Evolutionary conservation across 2,888 invertebrate species (phyloP).

Genomic region (Acanthosepion pharaonis): DNA sequence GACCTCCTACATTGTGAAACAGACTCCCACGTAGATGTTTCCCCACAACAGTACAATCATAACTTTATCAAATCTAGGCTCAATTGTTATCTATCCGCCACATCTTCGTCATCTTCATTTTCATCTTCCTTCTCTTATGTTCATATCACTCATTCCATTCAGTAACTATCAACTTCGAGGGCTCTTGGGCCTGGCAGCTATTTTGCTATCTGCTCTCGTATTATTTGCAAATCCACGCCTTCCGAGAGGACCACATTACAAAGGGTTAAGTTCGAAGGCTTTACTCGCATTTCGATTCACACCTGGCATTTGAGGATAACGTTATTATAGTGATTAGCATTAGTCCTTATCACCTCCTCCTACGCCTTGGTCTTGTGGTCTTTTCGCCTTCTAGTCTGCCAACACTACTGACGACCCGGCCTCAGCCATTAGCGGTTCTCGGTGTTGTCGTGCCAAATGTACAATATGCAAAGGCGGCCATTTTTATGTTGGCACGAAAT

Average conservation of each 20-base stretch:
- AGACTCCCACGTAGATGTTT: no score
- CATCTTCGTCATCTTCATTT: no score
- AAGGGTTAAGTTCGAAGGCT: background rate
- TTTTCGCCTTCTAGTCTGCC: background rate
- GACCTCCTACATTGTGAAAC: no score
- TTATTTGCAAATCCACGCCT: background rate
- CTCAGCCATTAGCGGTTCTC: background rate
- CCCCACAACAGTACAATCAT: no score
- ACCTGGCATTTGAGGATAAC: background rate
- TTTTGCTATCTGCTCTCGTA: background rate
- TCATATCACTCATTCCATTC: no score
- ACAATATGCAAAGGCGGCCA: background rate
- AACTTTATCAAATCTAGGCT: no score
- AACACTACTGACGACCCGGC: background rate
- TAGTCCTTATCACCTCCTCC: background rate
- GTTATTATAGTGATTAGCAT: conserved; percentile 13
- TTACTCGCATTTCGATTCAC: no score
- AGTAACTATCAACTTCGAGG: no score
- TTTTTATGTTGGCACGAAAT: background rate
- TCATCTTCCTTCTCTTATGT: no score
- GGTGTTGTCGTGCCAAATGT: background rate
- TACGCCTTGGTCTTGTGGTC: background rate
- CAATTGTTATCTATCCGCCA: no score
- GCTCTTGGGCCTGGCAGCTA: background rate
- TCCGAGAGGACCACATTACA: background rate